phyloP scores from a whole-genome alignment of 92 coral and sea anemone species.

The Diadumene lineata region DNA sequence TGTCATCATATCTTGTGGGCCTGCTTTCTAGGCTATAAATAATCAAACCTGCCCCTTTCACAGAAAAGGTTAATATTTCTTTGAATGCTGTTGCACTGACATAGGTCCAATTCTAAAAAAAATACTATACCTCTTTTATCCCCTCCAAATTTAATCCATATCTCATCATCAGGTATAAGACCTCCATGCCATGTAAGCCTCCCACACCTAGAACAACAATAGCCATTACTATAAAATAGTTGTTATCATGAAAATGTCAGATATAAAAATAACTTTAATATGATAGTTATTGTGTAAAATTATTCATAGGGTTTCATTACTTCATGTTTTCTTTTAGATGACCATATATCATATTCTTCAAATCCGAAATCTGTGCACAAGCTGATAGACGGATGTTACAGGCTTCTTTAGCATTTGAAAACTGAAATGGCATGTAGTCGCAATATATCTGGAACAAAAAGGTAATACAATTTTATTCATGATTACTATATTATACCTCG shows the following conservation, averaged over 20 bases:
- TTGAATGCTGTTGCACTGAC: no score
- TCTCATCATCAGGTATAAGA: constrained; percentile 11
- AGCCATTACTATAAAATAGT: background rate
- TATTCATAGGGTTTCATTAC: background rate
- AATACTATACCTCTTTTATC: constrained; percentile 42
- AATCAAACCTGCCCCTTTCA: no score
- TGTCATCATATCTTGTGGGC: no score
- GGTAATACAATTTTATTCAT: no score
- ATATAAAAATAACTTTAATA: no score
- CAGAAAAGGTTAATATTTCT: no score
- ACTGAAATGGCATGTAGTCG: constrained; percentile 9
- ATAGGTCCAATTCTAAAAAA: no score
- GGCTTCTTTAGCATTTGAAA: background rate
- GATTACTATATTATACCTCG: no score
- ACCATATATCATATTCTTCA: constrained; percentile 8
- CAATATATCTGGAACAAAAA: background rate
- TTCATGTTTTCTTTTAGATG: constrained; percentile 18
- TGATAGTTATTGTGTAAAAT: no score
- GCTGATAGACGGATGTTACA: constrained; percentile 18
- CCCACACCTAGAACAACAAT: background rate
- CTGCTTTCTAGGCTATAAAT: no score
- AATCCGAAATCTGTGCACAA: constrained; percentile 15
- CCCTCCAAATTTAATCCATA: constrained; percentile 39
- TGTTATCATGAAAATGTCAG: background rate
- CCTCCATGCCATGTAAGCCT: constrained; percentile 24